Conservation (phyloP, 2,113 vertebrate genomes). For the Bos indicus region DNA sequence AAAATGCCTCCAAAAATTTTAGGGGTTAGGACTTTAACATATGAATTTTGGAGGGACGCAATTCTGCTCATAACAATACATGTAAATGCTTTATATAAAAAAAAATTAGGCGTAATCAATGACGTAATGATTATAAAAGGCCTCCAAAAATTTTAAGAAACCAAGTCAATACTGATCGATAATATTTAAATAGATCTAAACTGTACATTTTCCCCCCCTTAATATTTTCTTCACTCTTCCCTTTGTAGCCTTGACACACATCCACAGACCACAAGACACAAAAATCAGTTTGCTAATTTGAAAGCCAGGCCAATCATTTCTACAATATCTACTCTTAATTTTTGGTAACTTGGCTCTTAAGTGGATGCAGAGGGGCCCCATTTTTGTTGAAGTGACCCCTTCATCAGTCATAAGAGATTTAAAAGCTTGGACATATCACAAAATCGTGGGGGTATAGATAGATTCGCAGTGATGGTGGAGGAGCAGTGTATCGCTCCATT, state of each 20-base stretch:
- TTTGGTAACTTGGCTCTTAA: background rate
- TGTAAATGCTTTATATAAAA: background rate
- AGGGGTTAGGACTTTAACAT: background rate
- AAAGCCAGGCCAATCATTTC: background rate
- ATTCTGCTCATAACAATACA: background rate
- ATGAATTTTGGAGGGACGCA: background rate
- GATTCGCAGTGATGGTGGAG: accelerated
- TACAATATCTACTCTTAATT: background rate
- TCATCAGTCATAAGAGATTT: background rate
- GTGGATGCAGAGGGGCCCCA: background rate
- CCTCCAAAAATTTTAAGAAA: background rate
- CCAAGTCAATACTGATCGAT: background rate
- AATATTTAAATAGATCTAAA: background rate
- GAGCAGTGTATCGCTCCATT: accelerated
- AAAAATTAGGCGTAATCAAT: background rate
- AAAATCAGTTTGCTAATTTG: background rate
- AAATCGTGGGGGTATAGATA: accelerated
- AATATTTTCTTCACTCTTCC: background rate
- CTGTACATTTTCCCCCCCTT: background rate
- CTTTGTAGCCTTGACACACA: background rate
- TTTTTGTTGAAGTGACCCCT: background rate
- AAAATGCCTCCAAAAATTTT: background rate
- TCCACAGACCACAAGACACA: too few relatives aligned
- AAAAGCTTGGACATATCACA: background rate
- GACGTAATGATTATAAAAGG: background rate